Evolutionary conservation across 2,797 vertebrate species (phyloP).

Genomic region (Acropternis orthonyx): DNA sequence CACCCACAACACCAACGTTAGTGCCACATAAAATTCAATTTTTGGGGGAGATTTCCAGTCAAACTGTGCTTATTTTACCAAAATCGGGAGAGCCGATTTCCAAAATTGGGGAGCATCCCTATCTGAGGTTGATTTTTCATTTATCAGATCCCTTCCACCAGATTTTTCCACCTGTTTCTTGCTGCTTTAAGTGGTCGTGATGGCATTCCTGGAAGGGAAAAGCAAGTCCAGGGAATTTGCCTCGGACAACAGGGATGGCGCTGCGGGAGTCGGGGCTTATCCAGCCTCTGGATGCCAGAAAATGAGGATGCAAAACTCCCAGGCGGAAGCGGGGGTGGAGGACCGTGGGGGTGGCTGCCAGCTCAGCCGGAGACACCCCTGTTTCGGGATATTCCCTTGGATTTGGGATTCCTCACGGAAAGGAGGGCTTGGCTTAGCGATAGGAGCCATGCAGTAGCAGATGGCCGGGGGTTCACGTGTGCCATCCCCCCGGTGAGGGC

Average conservation of each 20-base stretch:
- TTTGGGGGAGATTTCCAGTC: background rate
- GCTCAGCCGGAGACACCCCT: background rate
- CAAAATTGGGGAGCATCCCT: accelerated
- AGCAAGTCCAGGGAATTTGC: background rate
- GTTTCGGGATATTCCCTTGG: constrained; percentile 31
- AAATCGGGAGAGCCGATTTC: background rate
- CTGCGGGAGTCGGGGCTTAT: background rate
- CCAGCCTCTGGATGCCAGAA: background rate
- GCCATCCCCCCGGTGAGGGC: background rate
- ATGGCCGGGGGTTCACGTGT: background rate
- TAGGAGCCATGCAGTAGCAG: background rate
- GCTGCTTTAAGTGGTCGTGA: accelerated
- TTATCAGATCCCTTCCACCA: background rate
- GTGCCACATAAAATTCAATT: background rate
- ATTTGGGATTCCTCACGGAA: background rate
- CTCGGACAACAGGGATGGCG: background rate
- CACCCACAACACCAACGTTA: accelerated
- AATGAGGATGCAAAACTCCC: background rate
- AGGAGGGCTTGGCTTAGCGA: background rate
- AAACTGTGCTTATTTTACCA: background rate
- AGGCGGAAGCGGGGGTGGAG: background rate
- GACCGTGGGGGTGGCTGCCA: accelerated
- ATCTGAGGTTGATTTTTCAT: accelerated
- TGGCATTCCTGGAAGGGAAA: background rate
- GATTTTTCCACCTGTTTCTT: background rate